phyloP scores from a whole-genome alignment of 2,888 invertebrate species.

The Cheilosia vernalis region DNA sequence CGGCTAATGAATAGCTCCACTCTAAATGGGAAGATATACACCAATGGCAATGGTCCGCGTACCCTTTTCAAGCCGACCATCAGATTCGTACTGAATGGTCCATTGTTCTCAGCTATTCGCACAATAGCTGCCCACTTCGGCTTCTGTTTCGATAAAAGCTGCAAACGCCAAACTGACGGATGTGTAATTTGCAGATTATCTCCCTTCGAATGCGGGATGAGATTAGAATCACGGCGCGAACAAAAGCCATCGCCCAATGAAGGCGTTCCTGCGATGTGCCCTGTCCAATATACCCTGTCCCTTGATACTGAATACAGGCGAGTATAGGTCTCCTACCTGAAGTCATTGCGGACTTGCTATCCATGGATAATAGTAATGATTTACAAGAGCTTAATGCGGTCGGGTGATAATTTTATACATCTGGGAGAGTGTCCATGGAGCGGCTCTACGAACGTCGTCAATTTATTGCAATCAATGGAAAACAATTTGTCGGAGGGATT shows the following conservation, averaged over 20 bases:
- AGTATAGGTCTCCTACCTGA: constrained; percentile 4
- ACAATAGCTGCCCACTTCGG: constrained; percentile 38
- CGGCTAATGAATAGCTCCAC: neutral
- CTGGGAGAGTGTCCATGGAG: neutral
- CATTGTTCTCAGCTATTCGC: constrained; percentile 9
- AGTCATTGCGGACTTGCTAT: constrained; percentile 49
- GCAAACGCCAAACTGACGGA: constrained; percentile 61
- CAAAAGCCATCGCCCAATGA: constrained; percentile 52
- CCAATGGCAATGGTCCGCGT: neutral
- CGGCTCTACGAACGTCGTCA: neutral
- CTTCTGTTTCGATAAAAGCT: constrained; percentile 56
- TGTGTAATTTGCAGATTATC: constrained; percentile 68
- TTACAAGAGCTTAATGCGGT: constrained; percentile 81
- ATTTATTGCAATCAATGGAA: constrained; percentile 29
- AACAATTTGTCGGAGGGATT: constrained; percentile 34
- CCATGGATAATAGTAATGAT: constrained; percentile 77
- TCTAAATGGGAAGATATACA: constrained; percentile 5
- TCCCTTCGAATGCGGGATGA: constrained; percentile 45
- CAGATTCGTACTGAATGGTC: neutral
- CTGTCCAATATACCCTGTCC: constrained; percentile 50
- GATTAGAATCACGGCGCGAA: constrained; percentile 62
- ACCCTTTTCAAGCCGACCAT: neutral
- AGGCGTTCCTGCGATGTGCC: constrained; percentile 45
- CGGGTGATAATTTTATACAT: constrained; percentile 81
- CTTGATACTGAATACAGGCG: constrained; percentile 8